Conservation (phyloP, 2,113 vertebrate species). For the Nesoenas mayeri region DNA sequence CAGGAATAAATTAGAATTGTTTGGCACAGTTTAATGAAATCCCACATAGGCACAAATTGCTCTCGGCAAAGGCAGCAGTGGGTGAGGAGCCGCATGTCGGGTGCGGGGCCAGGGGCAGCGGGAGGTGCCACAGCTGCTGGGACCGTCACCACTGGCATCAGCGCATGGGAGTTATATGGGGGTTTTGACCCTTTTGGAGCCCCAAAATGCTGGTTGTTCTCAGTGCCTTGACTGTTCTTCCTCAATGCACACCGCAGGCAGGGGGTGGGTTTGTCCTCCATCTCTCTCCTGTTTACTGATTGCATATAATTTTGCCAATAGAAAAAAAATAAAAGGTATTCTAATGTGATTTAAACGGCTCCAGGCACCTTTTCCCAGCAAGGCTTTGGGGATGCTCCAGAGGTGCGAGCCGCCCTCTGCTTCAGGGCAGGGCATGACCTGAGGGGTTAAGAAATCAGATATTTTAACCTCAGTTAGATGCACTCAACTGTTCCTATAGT, state of each 20-base stretch:
- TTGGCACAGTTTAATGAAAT: constrained; percentile 40
- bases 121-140: fast-evolving
- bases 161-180: fast-evolving
- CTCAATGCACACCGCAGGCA: fast-evolving
- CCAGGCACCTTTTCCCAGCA: constrained; percentile 30
- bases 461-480: neutral
- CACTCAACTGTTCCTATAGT: fast-evolving
- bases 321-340: neutral
- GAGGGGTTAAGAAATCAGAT: fast-evolving
- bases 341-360: neutral
- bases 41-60: neutral
- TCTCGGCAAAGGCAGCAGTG: neutral
- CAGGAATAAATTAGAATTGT: constrained; percentile 56
- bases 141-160: fast-evolving
- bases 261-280: neutral
- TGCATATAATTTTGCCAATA: constrained; percentile 5
- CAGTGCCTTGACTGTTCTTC: fast-evolving
- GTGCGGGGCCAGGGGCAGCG: neutral
- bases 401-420: neutral
- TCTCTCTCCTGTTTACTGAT: neutral
- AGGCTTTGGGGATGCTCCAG: neutral
- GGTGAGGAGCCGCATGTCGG: fast-evolving
- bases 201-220: neutral
- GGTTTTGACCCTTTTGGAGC: fast-evolving
- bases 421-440: neutral